A percentile compares a stretch with the other conserved stretches of the same genome.
These are phyloP conservation scores for Nicator chloris DNA, from an alignment of 2,113 vertebrate genomes.

Conservation along the genomic window DNA sequence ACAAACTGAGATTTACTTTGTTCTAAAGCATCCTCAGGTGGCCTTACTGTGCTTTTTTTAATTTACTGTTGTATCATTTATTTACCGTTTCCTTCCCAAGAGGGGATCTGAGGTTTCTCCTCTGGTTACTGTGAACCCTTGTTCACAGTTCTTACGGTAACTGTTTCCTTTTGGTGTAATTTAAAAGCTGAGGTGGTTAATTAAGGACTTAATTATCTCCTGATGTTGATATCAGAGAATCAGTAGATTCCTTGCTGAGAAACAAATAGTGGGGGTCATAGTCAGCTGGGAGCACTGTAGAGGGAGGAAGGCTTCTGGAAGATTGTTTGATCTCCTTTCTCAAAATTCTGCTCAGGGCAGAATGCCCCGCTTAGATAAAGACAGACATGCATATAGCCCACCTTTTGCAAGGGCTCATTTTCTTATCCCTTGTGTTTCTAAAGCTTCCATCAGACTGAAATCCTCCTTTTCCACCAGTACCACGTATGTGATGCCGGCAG, in stretches of 20 bases:
- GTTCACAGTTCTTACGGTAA: not conserved
- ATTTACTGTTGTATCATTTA: not conserved
- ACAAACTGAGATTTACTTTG: not conserved
- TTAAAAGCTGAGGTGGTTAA: not conserved
- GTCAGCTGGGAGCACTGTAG: not conserved
- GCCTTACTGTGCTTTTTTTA: not conserved
- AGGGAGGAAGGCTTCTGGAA: not conserved
- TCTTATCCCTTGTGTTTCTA: not conserved
- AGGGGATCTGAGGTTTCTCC: not conserved
- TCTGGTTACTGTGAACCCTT: not conserved
- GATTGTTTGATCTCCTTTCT: not conserved
- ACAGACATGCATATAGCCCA: not conserved
- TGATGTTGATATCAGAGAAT: not conserved
- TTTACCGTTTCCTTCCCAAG: not conserved
- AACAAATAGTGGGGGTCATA: not conserved
- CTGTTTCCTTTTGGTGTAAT: not conserved
- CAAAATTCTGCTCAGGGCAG: not conserved
- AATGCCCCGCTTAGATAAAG: not conserved
- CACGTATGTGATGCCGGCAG: not conserved
- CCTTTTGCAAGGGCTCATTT: not conserved
- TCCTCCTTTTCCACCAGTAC: not conserved
- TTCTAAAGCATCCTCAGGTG: not conserved
- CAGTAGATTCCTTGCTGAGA: not conserved
- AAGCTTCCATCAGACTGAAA: not conserved
- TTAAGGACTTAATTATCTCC: not conserved